These are phyloP conservation scores for Euura saliciscinereae DNA, from an alignment of 1,140 invertebrate genomes.

Conservation along the genomic window DNA sequence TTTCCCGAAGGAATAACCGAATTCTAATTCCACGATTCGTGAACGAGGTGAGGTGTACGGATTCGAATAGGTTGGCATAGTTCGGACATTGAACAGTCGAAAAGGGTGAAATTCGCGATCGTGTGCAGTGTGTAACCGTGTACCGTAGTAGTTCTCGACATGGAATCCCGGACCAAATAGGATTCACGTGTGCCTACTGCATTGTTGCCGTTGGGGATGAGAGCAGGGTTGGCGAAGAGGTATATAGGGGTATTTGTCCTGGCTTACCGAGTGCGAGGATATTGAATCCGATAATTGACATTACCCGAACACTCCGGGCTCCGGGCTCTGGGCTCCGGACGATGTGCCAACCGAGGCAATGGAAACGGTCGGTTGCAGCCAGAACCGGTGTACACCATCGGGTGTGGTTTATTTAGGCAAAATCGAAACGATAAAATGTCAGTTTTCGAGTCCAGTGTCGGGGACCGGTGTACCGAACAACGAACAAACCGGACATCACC, in stretches of 20 bases:
- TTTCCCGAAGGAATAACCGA: too few relatives aligned
- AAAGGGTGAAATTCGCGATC: too few relatives aligned
- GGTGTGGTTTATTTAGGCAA: conserved; percentile 42
- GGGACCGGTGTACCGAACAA: conserved; percentile 8
- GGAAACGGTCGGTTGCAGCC: conserved; percentile 6
- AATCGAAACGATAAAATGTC: conserved; percentile 48
- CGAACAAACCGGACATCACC: neutral
- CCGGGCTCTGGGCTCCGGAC: neutral
- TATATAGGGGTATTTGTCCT: conserved; percentile 58
- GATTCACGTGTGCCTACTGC: neutral
- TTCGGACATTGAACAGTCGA: too few relatives aligned
- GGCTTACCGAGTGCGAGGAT: conserved; percentile 58
- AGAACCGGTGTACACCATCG: conserved; percentile 17
- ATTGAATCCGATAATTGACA: conserved; percentile 61
- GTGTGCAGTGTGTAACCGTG: too few relatives aligned
- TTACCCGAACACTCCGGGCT: conserved; percentile 28
- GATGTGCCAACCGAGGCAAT: conserved; percentile 2
- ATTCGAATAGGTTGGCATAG: too few relatives aligned
- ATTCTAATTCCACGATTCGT: too few relatives aligned
- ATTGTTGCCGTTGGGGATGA: neutral
- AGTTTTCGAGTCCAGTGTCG: conserved; percentile 22
- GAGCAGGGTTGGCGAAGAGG: neutral
- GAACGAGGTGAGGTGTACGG: too few relatives aligned
- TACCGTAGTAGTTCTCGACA: too few relatives aligned
- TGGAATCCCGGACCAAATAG: neutral